These are phyloP conservation scores for Protaetia brevitarsis DNA, from an alignment of 1,140 invertebrate genomes.

Conservation along the genomic window DNA sequence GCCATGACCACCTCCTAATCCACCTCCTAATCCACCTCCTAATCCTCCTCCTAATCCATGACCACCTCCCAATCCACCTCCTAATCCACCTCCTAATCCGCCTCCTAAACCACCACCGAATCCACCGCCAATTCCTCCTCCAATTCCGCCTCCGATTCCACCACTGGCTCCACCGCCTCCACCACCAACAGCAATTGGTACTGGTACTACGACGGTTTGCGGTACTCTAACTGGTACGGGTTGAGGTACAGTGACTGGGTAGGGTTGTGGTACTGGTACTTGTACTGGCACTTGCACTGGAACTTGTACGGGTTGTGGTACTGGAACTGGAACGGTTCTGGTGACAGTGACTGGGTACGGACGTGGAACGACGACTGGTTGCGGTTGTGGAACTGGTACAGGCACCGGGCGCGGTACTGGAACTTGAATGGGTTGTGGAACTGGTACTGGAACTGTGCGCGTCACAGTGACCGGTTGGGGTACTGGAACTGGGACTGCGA, in stretches of 20 bases:
- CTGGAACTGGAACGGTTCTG: slow-evolving; percentile 27
- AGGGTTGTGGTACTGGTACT: slow-evolving; percentile 39
- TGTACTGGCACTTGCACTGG: slow-evolving; percentile 33
- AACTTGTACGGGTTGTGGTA: slow-evolving; percentile 31
- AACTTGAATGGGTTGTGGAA: slow-evolving; percentile 29
- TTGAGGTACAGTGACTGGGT: slow-evolving; percentile 38
- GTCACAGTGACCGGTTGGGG: slow-evolving; percentile 35
- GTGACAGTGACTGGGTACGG: slow-evolving; percentile 24
- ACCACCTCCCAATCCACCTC: slow-evolving; percentile 28
- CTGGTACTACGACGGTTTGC: slow-evolving; percentile 51
- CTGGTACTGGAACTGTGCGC: slow-evolving; percentile 33
- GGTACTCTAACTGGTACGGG: slow-evolving; percentile 38
- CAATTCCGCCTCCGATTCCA: slow-evolving; percentile 24
- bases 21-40: slow-evolving; percentile 11
- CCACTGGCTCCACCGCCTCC: slow-evolving; percentile 34
- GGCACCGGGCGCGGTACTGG: slow-evolving; percentile 30
- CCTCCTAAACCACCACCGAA: slow-evolving; percentile 25
- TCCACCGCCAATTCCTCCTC: slow-evolving; percentile 25
- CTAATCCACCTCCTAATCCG: slow-evolving; percentile 19
- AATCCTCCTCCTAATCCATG: slow-evolving; percentile 30
- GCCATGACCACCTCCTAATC: slow-evolving; percentile 15
- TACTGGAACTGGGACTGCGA: slow-evolving; percentile 30
- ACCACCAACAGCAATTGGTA: slow-evolving; percentile 52
- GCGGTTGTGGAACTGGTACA: slow-evolving; percentile 31
- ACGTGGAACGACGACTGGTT: slow-evolving; percentile 27